Conservation (phyloP, 2,888 invertebrate genomes). For the Ophioninae sp. region DNA sequence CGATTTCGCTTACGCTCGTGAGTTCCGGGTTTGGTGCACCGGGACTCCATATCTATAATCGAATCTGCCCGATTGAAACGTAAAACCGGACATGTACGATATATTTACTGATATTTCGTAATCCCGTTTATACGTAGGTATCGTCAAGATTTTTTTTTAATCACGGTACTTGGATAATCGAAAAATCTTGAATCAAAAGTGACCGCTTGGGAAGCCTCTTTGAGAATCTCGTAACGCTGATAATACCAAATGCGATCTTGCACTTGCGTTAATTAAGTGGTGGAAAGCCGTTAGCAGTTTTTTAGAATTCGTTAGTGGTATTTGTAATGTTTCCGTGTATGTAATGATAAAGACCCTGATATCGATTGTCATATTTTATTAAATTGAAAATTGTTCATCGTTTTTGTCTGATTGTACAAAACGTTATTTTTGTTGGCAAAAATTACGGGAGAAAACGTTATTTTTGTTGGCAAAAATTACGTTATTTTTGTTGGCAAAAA, state of each 20-base stretch:
- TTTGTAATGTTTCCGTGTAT: too few relatives aligned
- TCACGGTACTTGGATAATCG: conserved; percentile 35
- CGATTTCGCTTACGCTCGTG: background rate
- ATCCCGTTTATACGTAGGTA: conserved; percentile 3
- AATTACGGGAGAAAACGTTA: background rate
- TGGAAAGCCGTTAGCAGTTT: background rate
- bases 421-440: too few relatives aligned
- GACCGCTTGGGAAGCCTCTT: background rate
- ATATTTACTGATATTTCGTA: conserved; percentile 20
- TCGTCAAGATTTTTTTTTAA: conserved; percentile 18
- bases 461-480: too few relatives aligned
- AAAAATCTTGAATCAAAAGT: conserved; percentile 20
- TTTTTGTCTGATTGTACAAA: background rate
- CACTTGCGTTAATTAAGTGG: conserved; percentile 23
- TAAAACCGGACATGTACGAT: background rate
- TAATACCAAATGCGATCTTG: conserved; percentile 28
- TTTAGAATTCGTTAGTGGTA: too few relatives aligned
- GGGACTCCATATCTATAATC: conserved; percentile 15
- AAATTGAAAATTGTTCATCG: too few relatives aligned
- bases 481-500: too few relatives aligned
- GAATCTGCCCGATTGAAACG: conserved; percentile 9
- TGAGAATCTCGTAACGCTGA: conserved; percentile 29
- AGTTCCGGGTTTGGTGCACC: conserved; percentile 32
- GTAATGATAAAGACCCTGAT: too few relatives aligned
- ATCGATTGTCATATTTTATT: too few relatives aligned